Evolutionary conservation across 1,140 invertebrate species (phyloP), one percentile per base, ranked within the genome.

Genomic region (Tigriopus japonicus): DNA sequence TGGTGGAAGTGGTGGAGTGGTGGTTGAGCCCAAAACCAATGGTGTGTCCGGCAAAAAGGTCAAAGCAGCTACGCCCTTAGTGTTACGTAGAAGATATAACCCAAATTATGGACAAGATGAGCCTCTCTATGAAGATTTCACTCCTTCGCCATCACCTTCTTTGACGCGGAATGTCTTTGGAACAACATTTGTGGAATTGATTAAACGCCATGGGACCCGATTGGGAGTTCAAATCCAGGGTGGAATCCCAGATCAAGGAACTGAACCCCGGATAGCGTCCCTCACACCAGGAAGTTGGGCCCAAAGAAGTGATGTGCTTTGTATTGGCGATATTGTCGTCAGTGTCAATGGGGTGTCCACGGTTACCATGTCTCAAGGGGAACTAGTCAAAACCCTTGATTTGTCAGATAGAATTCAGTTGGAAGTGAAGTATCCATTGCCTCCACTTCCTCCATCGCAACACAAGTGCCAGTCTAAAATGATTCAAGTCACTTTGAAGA

Each of bases 361-460:
- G 1, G 75, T 77, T 1, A 74, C 77, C n/a, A 75, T 88, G 65
- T 80, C 79, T 63, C 86, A 87, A 68, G 81, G 85, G 60, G 83
- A 88, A 68, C 82, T 88, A 1, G 76, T 85, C 52, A 80, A 78
- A 62, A 70, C 88, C 42, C 71, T 89, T 66, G 84, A 83, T 71
- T 80, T 83, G 7, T 79, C 81, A 52, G 80, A 80, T 56, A 77
- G 78, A 49, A 81, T 87, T 10, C 75, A 81, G 1, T 74, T 89
- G 40, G 85, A 87, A 73, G 78, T 89, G 56, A 84, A 87, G 68
- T 89, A 87, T 69, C 82, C 83, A 62, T 75, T 87, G 66, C 86
- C 85, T 67, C 80, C 80, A 12, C 13, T 58, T 1, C 40, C 13
- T 17, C 10, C 52, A 1, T 24, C 52, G 1, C 23, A 15, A 52